Conservation (phyloP, 2,797 vertebrate genomes). For the Anguilla pacifica region DNA sequence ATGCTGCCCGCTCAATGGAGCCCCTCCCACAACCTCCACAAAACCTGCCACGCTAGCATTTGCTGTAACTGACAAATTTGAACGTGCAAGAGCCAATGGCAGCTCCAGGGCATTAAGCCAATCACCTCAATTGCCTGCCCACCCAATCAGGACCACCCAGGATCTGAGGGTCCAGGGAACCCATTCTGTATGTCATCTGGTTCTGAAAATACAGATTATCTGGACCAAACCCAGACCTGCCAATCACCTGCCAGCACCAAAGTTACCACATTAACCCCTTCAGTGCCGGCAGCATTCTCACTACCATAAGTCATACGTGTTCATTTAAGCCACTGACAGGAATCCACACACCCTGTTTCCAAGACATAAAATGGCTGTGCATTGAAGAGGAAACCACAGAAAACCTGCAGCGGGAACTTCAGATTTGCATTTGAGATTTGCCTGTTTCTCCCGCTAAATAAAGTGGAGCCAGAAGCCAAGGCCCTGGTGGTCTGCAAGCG, state of each 20-base stretch:
- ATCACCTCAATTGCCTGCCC: neutral
- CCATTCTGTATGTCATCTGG: neutral
- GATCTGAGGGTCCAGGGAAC: neutral
- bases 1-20: neutral
- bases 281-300: neutral
- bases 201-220: neutral
- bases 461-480: neutral
- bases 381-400: no score
- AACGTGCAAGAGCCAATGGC: neutral
- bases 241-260: neutral
- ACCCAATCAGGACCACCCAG: neutral
- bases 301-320: neutral
- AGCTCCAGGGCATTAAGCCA: neutral
- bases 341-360: neutral
- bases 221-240: neutral
- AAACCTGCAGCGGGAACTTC: neutral
- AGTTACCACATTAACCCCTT: neutral
- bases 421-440: no score
- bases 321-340: neutral
- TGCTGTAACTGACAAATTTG: neutral
- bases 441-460: neutral
- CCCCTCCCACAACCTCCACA: neutral
- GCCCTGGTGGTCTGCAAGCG: neutral
- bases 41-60: neutral
- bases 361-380: no score